Percentiles rank a stretch among this genome's conserved stretches.
Evolutionary conservation across 30 jellyfish, hydroid and myxozoan species (phyloP).

Genomic region (Aurelia sp.): DNA sequence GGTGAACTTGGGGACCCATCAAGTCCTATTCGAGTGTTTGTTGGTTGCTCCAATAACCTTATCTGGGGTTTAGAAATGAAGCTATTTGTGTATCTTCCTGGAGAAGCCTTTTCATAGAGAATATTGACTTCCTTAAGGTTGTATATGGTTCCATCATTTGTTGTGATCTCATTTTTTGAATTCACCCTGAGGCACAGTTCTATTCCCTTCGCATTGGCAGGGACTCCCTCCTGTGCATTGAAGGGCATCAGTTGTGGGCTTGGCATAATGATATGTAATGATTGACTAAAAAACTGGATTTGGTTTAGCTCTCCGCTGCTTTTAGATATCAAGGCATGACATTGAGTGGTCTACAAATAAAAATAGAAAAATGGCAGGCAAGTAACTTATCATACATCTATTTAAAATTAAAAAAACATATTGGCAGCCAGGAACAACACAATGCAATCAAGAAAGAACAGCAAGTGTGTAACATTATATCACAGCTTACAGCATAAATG

Average conservation of each 20-base stretch:
- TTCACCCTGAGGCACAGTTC: conserved; percentile 25
- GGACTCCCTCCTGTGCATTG: conserved; percentile 8
- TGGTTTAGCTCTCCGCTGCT: no score
- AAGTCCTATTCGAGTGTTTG: neutral
- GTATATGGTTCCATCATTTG: conserved; percentile 10
- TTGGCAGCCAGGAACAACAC: no score
- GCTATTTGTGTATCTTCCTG: neutral
- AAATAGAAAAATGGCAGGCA: no score
- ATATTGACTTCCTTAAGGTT: conserved; percentile 47
- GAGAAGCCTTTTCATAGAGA: conserved; percentile 23
- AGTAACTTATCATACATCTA: no score
- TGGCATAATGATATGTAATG: conserved; percentile 19
- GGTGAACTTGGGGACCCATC: neutral
- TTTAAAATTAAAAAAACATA: no score
- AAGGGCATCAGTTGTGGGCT: conserved; percentile 9
- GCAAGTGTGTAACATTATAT: no score
- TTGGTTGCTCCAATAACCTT: neutral
- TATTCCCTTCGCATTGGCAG: conserved; percentile 22
- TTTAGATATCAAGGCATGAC: no score
- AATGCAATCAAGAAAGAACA: no score
- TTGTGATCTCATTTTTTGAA: neutral
- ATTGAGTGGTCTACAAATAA: no score
- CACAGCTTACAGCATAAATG: no score
- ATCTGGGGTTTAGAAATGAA: neutral
- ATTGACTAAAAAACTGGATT: neutral